A percentile compares a stretch with the other conserved stretches of the same genome.
Conservation (phyloP, 2,888 invertebrate species). For the Hybos culiciformis region DNA sequence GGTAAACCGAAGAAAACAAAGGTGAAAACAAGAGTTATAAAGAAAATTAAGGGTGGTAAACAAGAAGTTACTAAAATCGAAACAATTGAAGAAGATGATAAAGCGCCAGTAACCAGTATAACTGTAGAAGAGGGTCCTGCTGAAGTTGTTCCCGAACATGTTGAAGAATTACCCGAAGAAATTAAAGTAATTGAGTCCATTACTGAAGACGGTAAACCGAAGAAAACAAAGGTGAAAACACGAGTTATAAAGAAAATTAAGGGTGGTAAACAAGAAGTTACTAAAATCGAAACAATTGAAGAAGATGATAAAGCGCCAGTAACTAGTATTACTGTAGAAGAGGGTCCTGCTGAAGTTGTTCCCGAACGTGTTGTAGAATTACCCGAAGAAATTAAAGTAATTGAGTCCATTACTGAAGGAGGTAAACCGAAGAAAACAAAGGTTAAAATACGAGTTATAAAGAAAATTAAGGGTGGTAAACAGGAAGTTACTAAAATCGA, state of each 20-base stretch:
- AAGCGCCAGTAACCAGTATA: constrained; percentile 23
- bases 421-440: constrained; percentile 16
- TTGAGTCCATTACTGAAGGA: constrained; percentile 11
- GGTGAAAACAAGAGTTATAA: constrained; percentile 24
- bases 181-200: constrained; percentile 14
- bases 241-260: constrained; percentile 25
- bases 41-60: constrained; percentile 18
- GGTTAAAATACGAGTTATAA: constrained; percentile 8
- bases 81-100: constrained; percentile 19
- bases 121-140: constrained; percentile 20
- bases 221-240: constrained; percentile 20
- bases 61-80: constrained; percentile 26
- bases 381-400: constrained; percentile 10
- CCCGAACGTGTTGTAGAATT: constrained; percentile 22
- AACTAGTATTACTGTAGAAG: constrained; percentile 17
- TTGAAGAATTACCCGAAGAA: constrained; percentile 27
- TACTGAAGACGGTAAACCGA: constrained; percentile 19
- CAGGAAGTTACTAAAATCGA: constrained; percentile 30
- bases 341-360: constrained; percentile 20
- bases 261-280: constrained; percentile 28
- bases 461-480: constrained; percentile 15
- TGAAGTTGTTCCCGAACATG: constrained; percentile 10
- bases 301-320: constrained; percentile 28
- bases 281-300: constrained; percentile 28
- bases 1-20: constrained; percentile 23